A percentile compares a stretch with the other conserved stretches of the same genome.
Conservation (phyloP, 2,797 vertebrate genomes). For the Aselliscus stoliczkanus region DNA sequence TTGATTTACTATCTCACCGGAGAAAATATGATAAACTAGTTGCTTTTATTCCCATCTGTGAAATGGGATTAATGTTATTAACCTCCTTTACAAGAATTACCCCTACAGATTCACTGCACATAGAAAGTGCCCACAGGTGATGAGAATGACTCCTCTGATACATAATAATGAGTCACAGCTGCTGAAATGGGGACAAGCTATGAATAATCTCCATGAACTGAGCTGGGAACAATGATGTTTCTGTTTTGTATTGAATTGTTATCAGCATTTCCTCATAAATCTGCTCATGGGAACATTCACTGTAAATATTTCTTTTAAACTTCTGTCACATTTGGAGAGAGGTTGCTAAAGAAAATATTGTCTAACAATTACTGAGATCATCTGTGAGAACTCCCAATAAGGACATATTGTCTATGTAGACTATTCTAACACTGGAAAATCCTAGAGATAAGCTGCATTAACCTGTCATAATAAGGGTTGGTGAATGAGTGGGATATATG, state of each 20-base stretch:
- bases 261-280: neutral
- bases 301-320: constrained; percentile 20
- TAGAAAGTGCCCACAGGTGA: constrained; percentile 22
- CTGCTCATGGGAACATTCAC: neutral
- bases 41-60: constrained; percentile 66
- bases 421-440: neutral
- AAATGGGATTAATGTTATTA: constrained; percentile 71
- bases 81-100: constrained; percentile 49
- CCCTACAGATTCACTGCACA: neutral
- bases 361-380: neutral
- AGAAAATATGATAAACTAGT: constrained; percentile 47
- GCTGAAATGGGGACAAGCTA: neutral
- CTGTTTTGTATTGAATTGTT: constrained; percentile 38
- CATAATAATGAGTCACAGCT: constrained; percentile 21
- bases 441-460: neutral
- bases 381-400: neutral
- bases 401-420: neutral
- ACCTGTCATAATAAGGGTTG: neutral
- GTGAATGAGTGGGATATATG: neutral
- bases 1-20: constrained; percentile 51
- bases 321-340: constrained; percentile 16
- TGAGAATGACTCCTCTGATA: neutral
- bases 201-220: neutral
- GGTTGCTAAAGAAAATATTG: neutral
- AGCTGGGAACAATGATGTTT: neutral